Evolutionary conservation across 2,113 vertebrate species (phyloP).

Genomic region (Malurus elegans): DNA sequence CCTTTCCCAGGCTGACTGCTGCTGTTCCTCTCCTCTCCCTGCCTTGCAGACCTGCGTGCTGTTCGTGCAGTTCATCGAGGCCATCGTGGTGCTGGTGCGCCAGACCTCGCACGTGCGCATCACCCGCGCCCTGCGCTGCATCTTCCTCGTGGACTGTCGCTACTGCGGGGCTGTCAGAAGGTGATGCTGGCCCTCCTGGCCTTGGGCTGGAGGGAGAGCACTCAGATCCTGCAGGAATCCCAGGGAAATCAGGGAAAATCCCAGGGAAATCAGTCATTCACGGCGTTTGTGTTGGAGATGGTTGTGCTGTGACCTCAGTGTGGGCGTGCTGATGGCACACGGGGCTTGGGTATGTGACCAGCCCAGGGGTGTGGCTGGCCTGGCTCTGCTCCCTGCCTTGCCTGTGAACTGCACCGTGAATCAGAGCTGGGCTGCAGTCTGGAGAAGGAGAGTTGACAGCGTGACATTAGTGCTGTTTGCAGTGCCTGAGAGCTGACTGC

Average conservation of each 20-base stretch:
- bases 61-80: conserved; percentile 91
- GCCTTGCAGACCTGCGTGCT: conserved; percentile 84
- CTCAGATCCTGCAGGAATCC: neutral
- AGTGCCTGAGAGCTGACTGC: neutral
- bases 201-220: neutral
- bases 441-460: neutral
- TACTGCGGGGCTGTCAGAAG: conserved; percentile 95
- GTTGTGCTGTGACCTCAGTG: neutral
- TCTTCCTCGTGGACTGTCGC: conserved; percentile 96
- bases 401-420: neutral
- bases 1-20: neutral
- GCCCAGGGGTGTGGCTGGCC: neutral
- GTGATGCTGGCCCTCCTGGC: conserved; percentile 49
- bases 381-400: neutral
- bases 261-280: neutral
- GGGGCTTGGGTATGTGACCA: neutral
- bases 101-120: conserved; percentile 94
- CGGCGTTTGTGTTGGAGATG: neutral
- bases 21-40: neutral
- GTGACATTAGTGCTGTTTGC: neutral
- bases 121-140: conserved; percentile 92
- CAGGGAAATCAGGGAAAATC: neutral
- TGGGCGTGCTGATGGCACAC: neutral
- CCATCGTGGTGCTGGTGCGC: conserved; percentile 92
- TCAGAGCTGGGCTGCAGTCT: neutral